Conservation (phyloP, 1,140 invertebrate species). For the Steinernema khuongi region DNA sequence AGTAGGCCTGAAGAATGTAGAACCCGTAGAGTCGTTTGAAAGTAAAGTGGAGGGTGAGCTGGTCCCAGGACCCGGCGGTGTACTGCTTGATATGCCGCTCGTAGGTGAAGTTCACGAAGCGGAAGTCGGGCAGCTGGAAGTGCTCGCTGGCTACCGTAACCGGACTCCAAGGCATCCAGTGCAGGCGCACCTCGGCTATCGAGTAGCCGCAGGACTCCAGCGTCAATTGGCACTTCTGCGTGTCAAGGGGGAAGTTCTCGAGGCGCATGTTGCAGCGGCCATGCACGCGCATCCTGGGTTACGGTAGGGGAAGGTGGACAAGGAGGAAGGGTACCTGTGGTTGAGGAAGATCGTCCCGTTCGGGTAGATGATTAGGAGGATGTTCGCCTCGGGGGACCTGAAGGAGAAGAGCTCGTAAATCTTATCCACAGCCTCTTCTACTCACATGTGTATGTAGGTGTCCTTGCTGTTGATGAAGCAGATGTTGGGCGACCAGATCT, state of each 20-base stretch:
- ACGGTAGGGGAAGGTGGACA: not conserved
- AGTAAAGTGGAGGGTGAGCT: slow-evolving; percentile 30
- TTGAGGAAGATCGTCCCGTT: slow-evolving; percentile 52
- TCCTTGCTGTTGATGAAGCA: slow-evolving; percentile 46
- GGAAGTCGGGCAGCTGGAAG: slow-evolving; percentile 44
- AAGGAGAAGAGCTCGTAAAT: slow-evolving; percentile 24
- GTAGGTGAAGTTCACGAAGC: slow-evolving; percentile 46
- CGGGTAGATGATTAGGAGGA: slow-evolving; percentile 44
- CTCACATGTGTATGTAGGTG: slow-evolving; percentile 45
- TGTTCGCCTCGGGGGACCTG: slow-evolving; percentile 46
- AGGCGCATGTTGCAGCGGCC: slow-evolving; percentile 46
- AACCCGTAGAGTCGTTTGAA: slow-evolving; percentile 50
- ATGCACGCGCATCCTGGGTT: slow-evolving; percentile 36
- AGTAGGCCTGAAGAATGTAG: slow-evolving; percentile 46
- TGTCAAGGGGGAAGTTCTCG: slow-evolving; percentile 47
- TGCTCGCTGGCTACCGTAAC: slow-evolving; percentile 43
- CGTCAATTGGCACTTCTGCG: slow-evolving; percentile 35
- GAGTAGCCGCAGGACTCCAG: slow-evolving; percentile 47
- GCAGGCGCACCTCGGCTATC: slow-evolving; percentile 44
- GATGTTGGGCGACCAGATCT: slow-evolving; percentile 46
- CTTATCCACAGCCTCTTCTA: slow-evolving; percentile 6
- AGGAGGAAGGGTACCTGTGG: slow-evolving; percentile 28
- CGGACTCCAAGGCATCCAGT: slow-evolving; percentile 43
- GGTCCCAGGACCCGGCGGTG: slow-evolving; percentile 41
- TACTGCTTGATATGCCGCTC: slow-evolving; percentile 33